A percentile compares a stretch with the other conserved stretches of the same genome.
Evolutionary conservation across 2,797 vertebrate genomes (phyloP).

Genomic region (Acanthiza pusilla): DNA sequence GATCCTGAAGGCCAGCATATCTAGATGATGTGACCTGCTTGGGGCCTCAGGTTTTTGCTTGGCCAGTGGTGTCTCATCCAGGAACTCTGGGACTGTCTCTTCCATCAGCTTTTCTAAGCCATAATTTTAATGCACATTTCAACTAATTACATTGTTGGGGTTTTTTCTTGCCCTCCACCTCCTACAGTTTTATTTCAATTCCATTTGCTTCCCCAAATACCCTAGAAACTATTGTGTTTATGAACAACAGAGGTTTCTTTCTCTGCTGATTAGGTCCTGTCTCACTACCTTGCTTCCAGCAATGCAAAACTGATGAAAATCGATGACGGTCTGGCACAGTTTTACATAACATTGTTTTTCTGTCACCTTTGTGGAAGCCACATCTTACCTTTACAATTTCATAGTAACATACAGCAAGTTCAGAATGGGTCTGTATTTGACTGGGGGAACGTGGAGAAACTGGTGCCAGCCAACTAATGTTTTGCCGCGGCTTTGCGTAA

Average conservation of each 20-base stretch:
- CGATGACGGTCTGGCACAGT: neutral
- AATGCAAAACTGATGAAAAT: neutral
- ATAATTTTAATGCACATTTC: neutral
- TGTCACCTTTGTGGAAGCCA: neutral
- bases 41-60: neutral
- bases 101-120: neutral
- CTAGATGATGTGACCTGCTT: rapidly evolving
- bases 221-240: neutral
- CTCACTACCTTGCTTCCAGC: neutral
- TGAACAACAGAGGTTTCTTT: neutral
- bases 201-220: neutral
- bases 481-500: neutral
- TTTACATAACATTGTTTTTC: neutral
- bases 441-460: neutral
- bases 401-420: neutral
- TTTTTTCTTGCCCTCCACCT: neutral
- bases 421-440: neutral
- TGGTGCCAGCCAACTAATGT: neutral
- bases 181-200: neutral
- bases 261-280: neutral
- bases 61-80: neutral
- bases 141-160: neutral
- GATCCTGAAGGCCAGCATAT: neutral
- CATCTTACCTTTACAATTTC: neutral
- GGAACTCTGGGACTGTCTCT: neutral